Base-by-base conservation (phyloP, 1,140 invertebrate species). In the Lithobius niger region DNA sequence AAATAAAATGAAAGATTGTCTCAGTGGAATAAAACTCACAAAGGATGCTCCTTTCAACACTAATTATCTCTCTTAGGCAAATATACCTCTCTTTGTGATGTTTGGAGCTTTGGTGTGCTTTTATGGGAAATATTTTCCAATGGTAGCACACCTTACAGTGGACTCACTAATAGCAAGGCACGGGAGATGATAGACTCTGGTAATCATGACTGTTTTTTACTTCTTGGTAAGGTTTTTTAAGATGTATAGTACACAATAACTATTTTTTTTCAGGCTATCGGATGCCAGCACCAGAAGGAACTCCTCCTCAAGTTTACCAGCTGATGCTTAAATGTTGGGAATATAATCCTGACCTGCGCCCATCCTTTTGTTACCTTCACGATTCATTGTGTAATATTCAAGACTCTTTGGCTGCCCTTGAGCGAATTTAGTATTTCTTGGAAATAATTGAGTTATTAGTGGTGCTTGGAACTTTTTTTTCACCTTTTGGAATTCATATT, bases 91-190 rank as follows among this genome's bases (percentile, higher is more conserved):
- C 70, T 96, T 1, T 96, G 91, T 72, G 94, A 97, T 74, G 90
- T 97, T n/a, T 97, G 94, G 93, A 95, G 90, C 65, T 98, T 91
- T 70, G 93, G 93, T 19, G 86, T 98, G 57, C 73, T 98, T 36
- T 85, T 88, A 76, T 97, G 93, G 92, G 94, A 97, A 74, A 90
- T 97, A 65, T 97, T 96, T 73, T 88, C 90, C 0, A 82, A 83
- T 68, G 94, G 94, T 10, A 83, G 84, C 58, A 92, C 87, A 55
- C 94, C 94, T 0, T 97, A 97, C 66, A 82, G 82, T 36, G 93
- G 92, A n/a, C 82, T 93, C 76, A 88, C 82, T 48, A 95, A 95
- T 72, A 84, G 86, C 22, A 82, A 89, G 69, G 89, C 90, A 1
- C 76, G 91, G 60, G 89, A 95, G 72, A 89, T 89, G 75, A 93